Evolutionary conservation across 2,888 invertebrate species (phyloP).

Genomic region (Cristatella mucedo): DNA sequence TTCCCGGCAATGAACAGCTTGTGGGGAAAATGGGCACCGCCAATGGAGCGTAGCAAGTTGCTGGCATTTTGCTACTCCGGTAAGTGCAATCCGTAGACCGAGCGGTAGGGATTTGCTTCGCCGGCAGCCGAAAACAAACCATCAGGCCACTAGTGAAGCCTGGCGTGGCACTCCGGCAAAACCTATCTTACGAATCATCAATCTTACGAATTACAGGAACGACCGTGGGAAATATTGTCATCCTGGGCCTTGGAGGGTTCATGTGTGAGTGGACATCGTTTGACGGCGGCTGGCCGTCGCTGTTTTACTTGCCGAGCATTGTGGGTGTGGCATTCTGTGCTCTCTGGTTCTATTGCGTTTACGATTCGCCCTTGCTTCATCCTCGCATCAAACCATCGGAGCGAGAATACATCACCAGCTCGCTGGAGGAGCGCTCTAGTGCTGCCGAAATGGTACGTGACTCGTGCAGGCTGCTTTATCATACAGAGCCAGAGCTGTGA

Average conservation of each 20-base stretch:
- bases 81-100: no score
- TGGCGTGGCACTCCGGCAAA: no score
- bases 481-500: no score
- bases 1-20: slow-evolving; percentile 87
- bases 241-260: slow-evolving; percentile 45
- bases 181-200: background rate
- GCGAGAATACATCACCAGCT: slow-evolving; percentile 21
- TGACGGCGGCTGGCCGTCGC: slow-evolving; percentile 46
- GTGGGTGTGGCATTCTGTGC: slow-evolving; percentile 7
- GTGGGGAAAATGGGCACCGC: slow-evolving; percentile 82
- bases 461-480: no score
- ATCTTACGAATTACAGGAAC: slow-evolving; percentile 49
- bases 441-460: no score
- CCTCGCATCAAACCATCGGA: slow-evolving; percentile 41
- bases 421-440: no score
- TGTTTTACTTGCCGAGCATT: slow-evolving; percentile 47
- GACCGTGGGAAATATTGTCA: slow-evolving; percentile 60
- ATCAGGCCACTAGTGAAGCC: no score
- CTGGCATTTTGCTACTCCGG: slow-evolving; percentile 34
- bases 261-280: slow-evolving; percentile 44
- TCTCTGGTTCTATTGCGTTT: slow-evolving; percentile 39
- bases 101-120: no score
- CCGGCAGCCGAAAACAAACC: no score
- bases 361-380: slow-evolving; percentile 44
- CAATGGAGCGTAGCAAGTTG: slow-evolving; percentile 49